phyloP scores from a whole-genome alignment of 2,113 vertebrate species.

The Pipra filicauda region DNA sequence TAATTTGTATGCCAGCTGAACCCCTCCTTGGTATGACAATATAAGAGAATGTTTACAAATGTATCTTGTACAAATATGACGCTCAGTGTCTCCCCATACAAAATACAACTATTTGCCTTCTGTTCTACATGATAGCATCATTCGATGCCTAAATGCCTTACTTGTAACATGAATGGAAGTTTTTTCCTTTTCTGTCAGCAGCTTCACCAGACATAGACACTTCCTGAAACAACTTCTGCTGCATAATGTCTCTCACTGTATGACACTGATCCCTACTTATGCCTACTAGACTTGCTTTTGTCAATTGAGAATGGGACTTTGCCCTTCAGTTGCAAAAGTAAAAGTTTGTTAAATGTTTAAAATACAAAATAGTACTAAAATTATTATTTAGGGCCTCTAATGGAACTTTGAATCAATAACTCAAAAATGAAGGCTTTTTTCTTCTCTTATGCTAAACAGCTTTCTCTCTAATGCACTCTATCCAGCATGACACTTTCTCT shows the following conservation, averaged over 20 bases:
- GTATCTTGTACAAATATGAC: neutral
- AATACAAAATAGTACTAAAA: neutral
- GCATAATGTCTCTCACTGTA: neutral
- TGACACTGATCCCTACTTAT: neutral
- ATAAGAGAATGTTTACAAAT: neutral
- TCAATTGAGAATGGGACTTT: neutral
- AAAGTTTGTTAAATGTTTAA: neutral
- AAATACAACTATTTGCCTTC: neutral
- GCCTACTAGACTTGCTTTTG: neutral
- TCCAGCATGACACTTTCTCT: neutral
- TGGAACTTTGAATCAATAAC: constrained; percentile 16
- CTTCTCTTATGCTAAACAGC: neutral
- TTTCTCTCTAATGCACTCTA: neutral
- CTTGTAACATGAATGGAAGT: neutral
- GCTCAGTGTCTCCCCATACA: neutral
- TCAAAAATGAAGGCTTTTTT: constrained; percentile 21
- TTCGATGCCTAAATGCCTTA: neutral
- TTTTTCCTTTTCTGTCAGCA: neutral
- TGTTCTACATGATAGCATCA: neutral
- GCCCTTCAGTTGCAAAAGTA: neutral
- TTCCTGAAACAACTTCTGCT: neutral
- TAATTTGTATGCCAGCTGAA: neutral
- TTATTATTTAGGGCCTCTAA: neutral
- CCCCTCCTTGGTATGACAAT: fast-evolving
- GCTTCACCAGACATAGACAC: neutral